Percentiles rank a stretch among this genome's conserved stretches.
Conservation (phyloP, 2,113 vertebrate genomes). For the Mesembrinibis cayennensis region DNA sequence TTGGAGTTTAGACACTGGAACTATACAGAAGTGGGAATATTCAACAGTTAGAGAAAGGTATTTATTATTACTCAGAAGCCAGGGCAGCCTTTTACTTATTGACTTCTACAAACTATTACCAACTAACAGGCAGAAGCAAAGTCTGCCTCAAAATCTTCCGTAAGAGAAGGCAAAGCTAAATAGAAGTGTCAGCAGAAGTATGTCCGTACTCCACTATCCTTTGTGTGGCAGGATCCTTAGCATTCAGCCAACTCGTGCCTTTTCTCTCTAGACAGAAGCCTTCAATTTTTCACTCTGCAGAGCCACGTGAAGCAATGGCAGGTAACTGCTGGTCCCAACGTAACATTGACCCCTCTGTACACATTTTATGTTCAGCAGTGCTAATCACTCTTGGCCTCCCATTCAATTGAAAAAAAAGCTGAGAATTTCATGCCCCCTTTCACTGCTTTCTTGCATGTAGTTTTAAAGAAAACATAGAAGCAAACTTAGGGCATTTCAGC, state of each 20-base stretch:
- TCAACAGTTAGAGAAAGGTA: background rate
- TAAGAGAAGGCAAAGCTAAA: background rate
- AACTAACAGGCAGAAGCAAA: background rate
- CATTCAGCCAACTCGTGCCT: background rate
- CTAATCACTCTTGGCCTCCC: background rate
- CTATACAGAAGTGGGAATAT: background rate
- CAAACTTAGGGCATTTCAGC: background rate
- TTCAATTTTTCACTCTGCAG: background rate
- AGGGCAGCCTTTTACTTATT: background rate
- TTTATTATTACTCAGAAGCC: background rate
- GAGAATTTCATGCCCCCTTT: background rate
- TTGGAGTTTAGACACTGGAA: background rate
- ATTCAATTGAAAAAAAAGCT: background rate
- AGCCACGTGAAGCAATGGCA: background rate
- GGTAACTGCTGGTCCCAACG: background rate
- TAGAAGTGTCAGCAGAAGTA: background rate
- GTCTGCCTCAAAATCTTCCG: background rate
- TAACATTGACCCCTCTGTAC: background rate
- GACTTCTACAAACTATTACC: background rate
- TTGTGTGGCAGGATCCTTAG: background rate
- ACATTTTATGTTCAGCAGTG: background rate
- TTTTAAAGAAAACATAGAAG: background rate
- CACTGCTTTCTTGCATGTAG: background rate
- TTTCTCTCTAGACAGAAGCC: background rate
- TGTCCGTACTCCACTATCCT: background rate